Percentiles rank a stretch among this genome's conserved stretches.
phyloP scores from a whole-genome alignment of 2,888 invertebrate genomes.

The Tupiocoris notatus region DNA sequence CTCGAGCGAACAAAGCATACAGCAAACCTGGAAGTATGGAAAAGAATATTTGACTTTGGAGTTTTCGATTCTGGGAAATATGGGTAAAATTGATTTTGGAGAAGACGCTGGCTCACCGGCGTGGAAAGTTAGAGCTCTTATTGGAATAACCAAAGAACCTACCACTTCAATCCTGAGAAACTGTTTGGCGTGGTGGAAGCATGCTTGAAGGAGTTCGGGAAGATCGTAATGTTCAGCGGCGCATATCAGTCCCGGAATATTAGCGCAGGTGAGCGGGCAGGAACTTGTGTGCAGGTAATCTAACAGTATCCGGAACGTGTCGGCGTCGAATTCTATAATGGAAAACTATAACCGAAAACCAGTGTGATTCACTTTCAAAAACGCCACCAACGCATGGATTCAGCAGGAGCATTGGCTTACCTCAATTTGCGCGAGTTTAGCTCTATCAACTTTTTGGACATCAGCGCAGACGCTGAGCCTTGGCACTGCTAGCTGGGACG shows the following conservation, averaged over 20 bases:
- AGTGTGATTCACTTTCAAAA: not conserved
- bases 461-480: slow-evolving; percentile 89
- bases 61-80: too few relatives aligned
- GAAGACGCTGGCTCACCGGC: too few relatives aligned
- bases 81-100: too few relatives aligned
- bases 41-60: too few relatives aligned
- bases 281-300: slow-evolving; percentile 92
- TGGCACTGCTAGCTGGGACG: slow-evolving; percentile 75
- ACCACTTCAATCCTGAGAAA: slow-evolving; percentile 89
- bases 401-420: slow-evolving; percentile 54
- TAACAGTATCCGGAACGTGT: slow-evolving; percentile 84
- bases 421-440: slow-evolving; percentile 89
- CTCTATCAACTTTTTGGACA: slow-evolving; percentile 88
- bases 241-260: slow-evolving; percentile 88
- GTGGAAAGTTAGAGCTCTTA: too few relatives aligned
- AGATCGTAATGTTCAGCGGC: slow-evolving; percentile 93
- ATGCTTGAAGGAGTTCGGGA: slow-evolving; percentile 87
- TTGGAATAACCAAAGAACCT: too few relatives aligned
- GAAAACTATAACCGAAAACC: slow-evolving; percentile 66
- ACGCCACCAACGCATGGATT: not conserved
- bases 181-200: slow-evolving; percentile 93
- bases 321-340: slow-evolving; percentile 92
- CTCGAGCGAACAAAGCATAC: slow-evolving; percentile 87
- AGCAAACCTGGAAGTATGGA: too few relatives aligned
- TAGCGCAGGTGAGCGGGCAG: slow-evolving; percentile 86